These are phyloP conservation scores for Didymodactylos carnosus DNA, from an alignment of 2,888 invertebrate species.

Conservation along the genomic window DNA sequence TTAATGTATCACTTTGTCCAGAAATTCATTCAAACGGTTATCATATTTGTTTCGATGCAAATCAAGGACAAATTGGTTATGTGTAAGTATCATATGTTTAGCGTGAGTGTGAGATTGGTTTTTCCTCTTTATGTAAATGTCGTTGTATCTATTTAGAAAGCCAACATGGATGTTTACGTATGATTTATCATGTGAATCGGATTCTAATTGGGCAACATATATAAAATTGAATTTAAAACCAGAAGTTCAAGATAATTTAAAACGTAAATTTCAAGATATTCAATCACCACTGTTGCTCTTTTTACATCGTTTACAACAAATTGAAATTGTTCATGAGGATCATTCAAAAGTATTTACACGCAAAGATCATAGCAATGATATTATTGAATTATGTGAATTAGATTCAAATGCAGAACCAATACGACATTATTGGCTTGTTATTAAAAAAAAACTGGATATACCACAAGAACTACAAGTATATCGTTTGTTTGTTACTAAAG, in stretches of 20 bases:
- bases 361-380: not conserved
- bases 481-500: too few species aligned
- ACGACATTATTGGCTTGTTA: not conserved
- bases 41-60: slow-evolving; percentile 30
- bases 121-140: slow-evolving; percentile 28
- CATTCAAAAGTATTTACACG: not conserved
- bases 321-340: slow-evolving; percentile 25
- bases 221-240: not conserved
- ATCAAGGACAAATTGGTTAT: slow-evolving; percentile 31
- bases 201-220: too few species aligned
- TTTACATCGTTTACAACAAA: slow-evolving; percentile 26
- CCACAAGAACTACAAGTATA: not conserved
- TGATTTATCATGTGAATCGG: too few species aligned
- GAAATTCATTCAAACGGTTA: slow-evolving; percentile 32
- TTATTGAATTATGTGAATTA: not conserved
- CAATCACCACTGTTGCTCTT: slow-evolving; percentile 32
- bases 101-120: too few species aligned
- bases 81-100: slow-evolving; percentile 32
- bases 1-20: slow-evolving; percentile 28
- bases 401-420: not conserved
- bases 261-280: slow-evolving; percentile 29
- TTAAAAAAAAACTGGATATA: not conserved
- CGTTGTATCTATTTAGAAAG: not conserved
- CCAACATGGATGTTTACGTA: not conserved
- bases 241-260: slow-evolving; percentile 20